Conservation (phyloP, 2,888 invertebrate genomes). For the Lucinisca nassula region DNA sequence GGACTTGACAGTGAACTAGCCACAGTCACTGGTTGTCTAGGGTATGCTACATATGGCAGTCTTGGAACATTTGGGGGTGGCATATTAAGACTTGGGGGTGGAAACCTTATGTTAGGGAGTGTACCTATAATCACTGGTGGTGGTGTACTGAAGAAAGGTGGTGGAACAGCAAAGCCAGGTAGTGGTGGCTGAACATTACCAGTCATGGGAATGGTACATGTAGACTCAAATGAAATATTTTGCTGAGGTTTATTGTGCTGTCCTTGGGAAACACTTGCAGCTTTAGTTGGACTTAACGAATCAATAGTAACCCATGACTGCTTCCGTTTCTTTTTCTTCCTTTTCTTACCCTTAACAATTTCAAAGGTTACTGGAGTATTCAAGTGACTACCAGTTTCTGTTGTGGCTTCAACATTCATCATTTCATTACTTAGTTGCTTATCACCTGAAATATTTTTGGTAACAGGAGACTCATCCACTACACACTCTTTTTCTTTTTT, state of each 20-base stretch:
- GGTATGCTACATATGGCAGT: no score
- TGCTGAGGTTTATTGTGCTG: no score
- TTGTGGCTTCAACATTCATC: neutral
- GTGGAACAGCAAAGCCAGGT: neutral
- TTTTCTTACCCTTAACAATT: no score
- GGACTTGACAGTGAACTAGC: neutral
- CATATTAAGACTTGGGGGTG: neutral
- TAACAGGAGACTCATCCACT: neutral
- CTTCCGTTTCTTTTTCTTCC: no score
- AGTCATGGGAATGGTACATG: no score
- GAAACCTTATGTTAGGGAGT: neutral
- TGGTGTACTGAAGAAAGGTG: neutral
- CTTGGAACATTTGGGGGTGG: neutral
- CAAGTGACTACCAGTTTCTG: no score
- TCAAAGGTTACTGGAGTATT: no score
- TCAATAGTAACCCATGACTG: no score
- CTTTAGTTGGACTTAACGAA: no score
- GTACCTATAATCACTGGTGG: neutral
- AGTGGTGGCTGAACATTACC: neutral
- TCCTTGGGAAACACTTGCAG: no score
- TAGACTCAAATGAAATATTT: no score
- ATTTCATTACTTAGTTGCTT: neutral
- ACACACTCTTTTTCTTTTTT: no score
- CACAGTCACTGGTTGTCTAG: neutral
- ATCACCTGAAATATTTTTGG: neutral